phyloP scores from a whole-genome alignment of 2,888 invertebrate species.

The Sinhomidia bicolor region DNA sequence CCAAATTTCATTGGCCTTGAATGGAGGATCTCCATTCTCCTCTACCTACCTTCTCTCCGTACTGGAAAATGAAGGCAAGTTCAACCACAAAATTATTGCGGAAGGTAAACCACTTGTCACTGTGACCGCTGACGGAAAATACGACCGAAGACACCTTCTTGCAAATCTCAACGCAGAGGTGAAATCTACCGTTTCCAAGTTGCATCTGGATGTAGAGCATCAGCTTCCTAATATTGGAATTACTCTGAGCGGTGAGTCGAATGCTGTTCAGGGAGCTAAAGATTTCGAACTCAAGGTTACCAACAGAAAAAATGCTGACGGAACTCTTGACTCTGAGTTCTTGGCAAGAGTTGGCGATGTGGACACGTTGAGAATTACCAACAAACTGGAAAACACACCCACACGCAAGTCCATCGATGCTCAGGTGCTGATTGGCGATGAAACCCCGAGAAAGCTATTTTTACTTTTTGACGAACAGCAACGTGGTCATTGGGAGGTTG shows the following conservation, averaged over 20 bases:
- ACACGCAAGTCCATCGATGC: slow-evolving; percentile 76
- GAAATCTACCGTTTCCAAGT: slow-evolving; percentile 65
- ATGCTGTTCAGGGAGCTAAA: slow-evolving; percentile 43
- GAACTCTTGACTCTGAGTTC: slow-evolving; percentile 69
- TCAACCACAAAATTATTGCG: slow-evolving; percentile 64
- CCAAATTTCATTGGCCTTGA: slow-evolving; percentile 67
- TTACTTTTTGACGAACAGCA: slow-evolving; percentile 61
- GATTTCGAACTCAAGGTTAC: slow-evolving; percentile 73
- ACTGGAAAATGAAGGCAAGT: slow-evolving; percentile 76
- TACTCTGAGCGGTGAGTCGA: slow-evolving; percentile 66
- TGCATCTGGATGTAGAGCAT: slow-evolving; percentile 76
- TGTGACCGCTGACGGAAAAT: slow-evolving; percentile 71
- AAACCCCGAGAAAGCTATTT: slow-evolving; percentile 68
- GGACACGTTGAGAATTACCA: slow-evolving; percentile 68
- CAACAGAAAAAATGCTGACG: slow-evolving; percentile 66
- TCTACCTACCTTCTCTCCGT: slow-evolving; percentile 69
- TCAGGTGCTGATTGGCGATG: slow-evolving; percentile 62
- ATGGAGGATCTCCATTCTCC: slow-evolving; percentile 70
- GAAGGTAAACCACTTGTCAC: slow-evolving; percentile 66
- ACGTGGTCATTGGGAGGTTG: slow-evolving; percentile 72
- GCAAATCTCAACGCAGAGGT: slow-evolving; percentile 65
- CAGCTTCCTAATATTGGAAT: slow-evolving; percentile 71
- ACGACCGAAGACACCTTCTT: slow-evolving; percentile 55
- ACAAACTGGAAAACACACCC: slow-evolving; percentile 76
- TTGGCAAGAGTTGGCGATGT: slow-evolving; percentile 54